Evolutionary conservation across 2,797 vertebrate genomes (phyloP).

Genomic region (Sebastes matsubarae): DNA sequence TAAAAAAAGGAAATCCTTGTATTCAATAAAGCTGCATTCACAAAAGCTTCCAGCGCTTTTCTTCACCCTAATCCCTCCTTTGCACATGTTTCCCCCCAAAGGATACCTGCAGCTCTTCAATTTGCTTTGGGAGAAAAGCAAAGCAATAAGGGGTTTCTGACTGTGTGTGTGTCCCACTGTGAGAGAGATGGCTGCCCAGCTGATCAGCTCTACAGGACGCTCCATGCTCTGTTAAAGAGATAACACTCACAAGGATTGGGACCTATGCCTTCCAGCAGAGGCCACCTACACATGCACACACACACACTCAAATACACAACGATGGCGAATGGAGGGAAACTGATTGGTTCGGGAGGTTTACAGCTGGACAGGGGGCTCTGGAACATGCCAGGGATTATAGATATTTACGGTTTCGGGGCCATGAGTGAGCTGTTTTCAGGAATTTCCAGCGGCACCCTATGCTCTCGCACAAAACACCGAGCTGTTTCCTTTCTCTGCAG

Average conservation of each 20-base stretch:
- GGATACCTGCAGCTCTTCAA: slow-evolving; percentile 29
- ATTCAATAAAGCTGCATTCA: slow-evolving; percentile 8
- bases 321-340: not conserved
- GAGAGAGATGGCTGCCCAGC: slow-evolving; percentile 36
- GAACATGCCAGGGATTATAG: not conserved
- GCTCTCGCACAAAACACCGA: not conserved
- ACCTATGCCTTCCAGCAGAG: slow-evolving; percentile 16
- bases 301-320: not conserved
- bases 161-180: slow-evolving; percentile 22
- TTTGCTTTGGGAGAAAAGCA: slow-evolving; percentile 35
- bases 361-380: not conserved
- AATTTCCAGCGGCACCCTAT: not conserved
- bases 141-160: slow-evolving; percentile 19
- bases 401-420: not conserved
- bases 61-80: slow-evolving; percentile 6
- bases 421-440: not conserved
- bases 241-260: slow-evolving; percentile 29
- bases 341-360: slow-evolving; percentile 1
- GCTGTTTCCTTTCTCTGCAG: slow-evolving; percentile 28
- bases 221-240: slow-evolving; percentile 46
- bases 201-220: slow-evolving; percentile 40
- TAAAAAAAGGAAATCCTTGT: not conserved
- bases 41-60: slow-evolving; percentile 1
- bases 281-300: slow-evolving; percentile 6
- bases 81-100: not conserved